Conservation (phyloP, 2,113 vertebrate genomes). For the Equus przewalskii region DNA sequence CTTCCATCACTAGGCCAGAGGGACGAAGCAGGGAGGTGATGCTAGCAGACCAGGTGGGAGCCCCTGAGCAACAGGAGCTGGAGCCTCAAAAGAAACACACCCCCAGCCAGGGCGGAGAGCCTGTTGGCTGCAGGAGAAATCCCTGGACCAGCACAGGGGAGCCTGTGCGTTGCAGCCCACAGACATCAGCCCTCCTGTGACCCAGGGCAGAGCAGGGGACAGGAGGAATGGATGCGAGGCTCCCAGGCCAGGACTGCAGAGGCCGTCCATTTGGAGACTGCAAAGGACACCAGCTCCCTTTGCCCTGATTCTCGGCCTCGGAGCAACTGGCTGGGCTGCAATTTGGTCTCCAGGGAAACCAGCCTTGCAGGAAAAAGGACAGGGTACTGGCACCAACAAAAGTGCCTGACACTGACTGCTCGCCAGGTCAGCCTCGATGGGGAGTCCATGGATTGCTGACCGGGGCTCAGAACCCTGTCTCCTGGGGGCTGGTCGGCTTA, state of each 20-base stretch:
- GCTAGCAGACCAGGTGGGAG: neutral
- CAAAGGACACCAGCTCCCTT: neutral
- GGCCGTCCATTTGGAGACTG: fast-evolving
- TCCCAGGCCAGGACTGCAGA: neutral
- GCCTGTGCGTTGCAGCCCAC: fast-evolving
- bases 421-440: fast-evolving
- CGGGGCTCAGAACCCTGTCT: neutral
- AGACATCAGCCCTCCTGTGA: no score
- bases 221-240: fast-evolving
- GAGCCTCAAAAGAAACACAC: neutral
- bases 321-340: neutral
- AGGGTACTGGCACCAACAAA: neutral
- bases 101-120: neutral
- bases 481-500: fast-evolving
- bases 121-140: neutral
- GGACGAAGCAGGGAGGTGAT: no score
- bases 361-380: neutral
- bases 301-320: neutral
- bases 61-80: neutral
- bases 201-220: neutral
- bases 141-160: neutral
- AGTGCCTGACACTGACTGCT: neutral
- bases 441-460: neutral
- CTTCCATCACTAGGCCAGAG: neutral
- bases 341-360: neutral